These are phyloP conservation scores for Stichodactyla mertensii DNA, from an alignment of 64 coral and sea anemone genomes.

Conservation along the genomic window DNA sequence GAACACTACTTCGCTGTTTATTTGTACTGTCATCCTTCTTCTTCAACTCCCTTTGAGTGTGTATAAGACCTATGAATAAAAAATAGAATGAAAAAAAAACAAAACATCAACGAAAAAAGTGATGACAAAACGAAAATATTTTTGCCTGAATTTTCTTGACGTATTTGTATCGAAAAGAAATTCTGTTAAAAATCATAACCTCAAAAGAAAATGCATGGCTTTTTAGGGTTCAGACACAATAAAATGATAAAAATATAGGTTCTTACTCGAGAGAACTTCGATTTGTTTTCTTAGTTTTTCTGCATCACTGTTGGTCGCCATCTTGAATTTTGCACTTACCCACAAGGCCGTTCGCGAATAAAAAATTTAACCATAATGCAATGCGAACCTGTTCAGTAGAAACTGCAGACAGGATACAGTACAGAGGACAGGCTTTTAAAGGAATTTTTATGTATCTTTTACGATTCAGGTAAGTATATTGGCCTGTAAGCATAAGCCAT, in stretches of 20 bases:
- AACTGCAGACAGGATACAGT: too few relatives aligned
- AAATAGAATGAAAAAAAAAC: background rate
- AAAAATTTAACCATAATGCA: background rate
- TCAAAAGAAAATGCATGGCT: background rate
- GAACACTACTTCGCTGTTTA: background rate
- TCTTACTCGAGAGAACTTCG: conserved; percentile 51
- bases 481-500: too few relatives aligned
- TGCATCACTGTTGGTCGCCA: conserved; percentile 52
- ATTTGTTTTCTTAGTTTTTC: conserved; percentile 67
- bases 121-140: background rate
- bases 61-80: conserved; percentile 24
- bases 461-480: too few relatives aligned
- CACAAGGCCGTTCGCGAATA: background rate
- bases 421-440: too few relatives aligned
- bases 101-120: background rate
- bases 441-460: too few relatives aligned
- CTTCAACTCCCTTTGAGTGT: background rate
- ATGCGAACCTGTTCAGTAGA: too few relatives aligned
- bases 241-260: background rate
- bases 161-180: background rate
- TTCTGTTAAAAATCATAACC: background rate
- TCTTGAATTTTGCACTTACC: conserved; percentile 6
- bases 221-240: background rate
- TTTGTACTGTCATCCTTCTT: background rate
- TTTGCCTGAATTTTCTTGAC: background rate